Evolutionary conservation across 2,113 vertebrate species (phyloP).

Genomic region (Diglossa brunneiventris): DNA sequence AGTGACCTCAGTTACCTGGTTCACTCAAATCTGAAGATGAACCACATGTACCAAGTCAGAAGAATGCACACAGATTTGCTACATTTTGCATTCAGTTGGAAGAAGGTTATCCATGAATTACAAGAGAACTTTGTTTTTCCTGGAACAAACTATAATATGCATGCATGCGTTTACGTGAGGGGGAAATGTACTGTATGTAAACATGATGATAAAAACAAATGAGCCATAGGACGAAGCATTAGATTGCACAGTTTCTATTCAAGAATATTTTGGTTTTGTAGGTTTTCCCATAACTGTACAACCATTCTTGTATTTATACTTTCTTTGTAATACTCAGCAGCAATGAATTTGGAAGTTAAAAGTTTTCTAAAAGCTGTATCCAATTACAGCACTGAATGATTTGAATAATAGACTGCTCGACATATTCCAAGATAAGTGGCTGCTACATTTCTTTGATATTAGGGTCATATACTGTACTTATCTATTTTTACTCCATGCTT

Average conservation of each 20-base stretch:
- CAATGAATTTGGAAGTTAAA: conserved; percentile 52
- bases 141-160: not conserved
- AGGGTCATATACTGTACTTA: conserved; percentile 82
- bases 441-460: conserved; percentile 70
- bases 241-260: not conserved
- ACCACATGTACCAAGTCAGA: not conserved
- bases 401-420: conserved; percentile 81
- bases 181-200: not conserved
- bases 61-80: not conserved
- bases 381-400: conserved; percentile 81
- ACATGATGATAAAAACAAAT: not conserved
- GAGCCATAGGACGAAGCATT: not conserved
- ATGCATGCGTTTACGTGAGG: fast-evolving
- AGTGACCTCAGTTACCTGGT: not conserved
- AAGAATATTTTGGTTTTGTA: not conserved
- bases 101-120: not conserved
- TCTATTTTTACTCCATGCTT: conserved; percentile 82
- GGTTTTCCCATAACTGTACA: not conserved
- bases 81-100: not conserved
- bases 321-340: conserved; percentile 26
- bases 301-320: conserved; percentile 33
- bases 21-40: not conserved
- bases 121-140: not conserved
- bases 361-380: conserved; percentile 83
- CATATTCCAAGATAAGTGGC: conserved; percentile 68